Evolutionary conservation across 2,113 vertebrate genomes (phyloP).

Genomic region (Paracanthobrama guichenoti): DNA sequence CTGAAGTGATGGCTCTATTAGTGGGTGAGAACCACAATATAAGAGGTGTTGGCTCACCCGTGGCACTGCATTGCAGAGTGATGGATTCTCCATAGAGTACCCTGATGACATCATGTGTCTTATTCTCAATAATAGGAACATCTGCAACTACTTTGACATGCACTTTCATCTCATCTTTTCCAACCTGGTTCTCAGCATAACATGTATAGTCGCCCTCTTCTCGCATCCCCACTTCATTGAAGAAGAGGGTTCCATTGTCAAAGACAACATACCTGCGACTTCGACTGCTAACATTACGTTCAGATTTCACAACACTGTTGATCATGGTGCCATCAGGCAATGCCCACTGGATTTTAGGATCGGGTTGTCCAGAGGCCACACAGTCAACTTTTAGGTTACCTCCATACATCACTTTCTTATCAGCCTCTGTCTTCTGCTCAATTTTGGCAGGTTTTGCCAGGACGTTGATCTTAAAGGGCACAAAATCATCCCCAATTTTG

Average conservation of each 20-base stretch:
- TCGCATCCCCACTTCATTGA: slow-evolving; percentile 83
- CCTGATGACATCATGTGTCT: slow-evolving; percentile 60
- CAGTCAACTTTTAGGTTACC: slow-evolving; percentile 88
- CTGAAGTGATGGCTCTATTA: slow-evolving; percentile 72
- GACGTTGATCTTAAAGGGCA: slow-evolving; percentile 80
- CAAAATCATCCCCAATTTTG: slow-evolving; percentile 84
- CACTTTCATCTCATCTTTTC: slow-evolving; percentile 91
- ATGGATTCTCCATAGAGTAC: slow-evolving; percentile 81
- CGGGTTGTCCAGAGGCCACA: slow-evolving; percentile 86
- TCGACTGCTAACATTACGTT: slow-evolving; percentile 67
- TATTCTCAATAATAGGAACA: slow-evolving; percentile 75
- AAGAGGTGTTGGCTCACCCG: slow-evolving; percentile 78
- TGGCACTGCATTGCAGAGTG: slow-evolving; percentile 76
- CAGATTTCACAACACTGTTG: slow-evolving; percentile 76
- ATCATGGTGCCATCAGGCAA: slow-evolving; percentile 91
- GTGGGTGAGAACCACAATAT: slow-evolving; percentile 86
- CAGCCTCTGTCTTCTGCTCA: slow-evolving; percentile 74
- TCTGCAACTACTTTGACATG: slow-evolving; percentile 78
- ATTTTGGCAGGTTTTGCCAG: slow-evolving; percentile 88
- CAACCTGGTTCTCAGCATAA: slow-evolving; percentile 87
- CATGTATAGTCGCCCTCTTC: slow-evolving; percentile 92
- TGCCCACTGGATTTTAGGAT: slow-evolving; percentile 89
- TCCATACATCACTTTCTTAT: slow-evolving; percentile 81
- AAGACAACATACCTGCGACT: slow-evolving; percentile 86
- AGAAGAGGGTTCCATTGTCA: slow-evolving; percentile 87